Base-by-base conservation (phyloP, 1,140 invertebrate genomes). In the Calliopsis andreniformis region DNA sequence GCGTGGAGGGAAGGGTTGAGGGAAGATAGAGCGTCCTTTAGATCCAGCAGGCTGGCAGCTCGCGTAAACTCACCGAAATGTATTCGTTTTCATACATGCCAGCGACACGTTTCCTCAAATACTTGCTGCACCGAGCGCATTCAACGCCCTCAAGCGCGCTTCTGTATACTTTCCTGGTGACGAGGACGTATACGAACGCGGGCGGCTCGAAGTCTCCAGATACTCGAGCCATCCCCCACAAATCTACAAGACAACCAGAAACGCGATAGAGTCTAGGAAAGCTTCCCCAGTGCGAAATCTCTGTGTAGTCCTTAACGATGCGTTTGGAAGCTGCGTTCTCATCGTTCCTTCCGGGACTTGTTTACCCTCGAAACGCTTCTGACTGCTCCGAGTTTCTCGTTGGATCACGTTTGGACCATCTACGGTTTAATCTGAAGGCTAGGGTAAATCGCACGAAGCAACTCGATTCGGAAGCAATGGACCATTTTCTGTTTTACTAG, bases 71-170 rank as follows among this genome's bases (percentile, higher is more conserved):
- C 66, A 55, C 28, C 61, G 59, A 64, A 79, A 83, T 68, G 61
- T 81, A 80, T 80, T 81, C 79, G 76, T 86, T 87, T 87, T 79
- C 78, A 86, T 87, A 87, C 76, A 76, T 87, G 87, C 83, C 87
- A 87, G 49, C 42, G 47, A 28, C 80, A 84, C 71, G 42, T 70
- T 69, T 55, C 78, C 58, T 39, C 51, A 18, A 45, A 35, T 59
- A 69, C 43, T 51, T 55, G 58, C n/a, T 30, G 55, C 59, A 30
- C 18, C 78, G 70, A 32, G 49, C 32, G 51, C 72, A 66, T 82
- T 77, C 63, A 62, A 23, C 55, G 32, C 12, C 53, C 28, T 35
- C 42, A 32, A 53, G 12, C 51, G 39, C 39, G 63, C 58, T 51
- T 69, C 72, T 76, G 64, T 76, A 76, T 69, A 64, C 51, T 51